These are phyloP conservation scores for Acronicta leporina DNA, from an alignment of 2,888 invertebrate species.

Conservation along the genomic window DNA sequence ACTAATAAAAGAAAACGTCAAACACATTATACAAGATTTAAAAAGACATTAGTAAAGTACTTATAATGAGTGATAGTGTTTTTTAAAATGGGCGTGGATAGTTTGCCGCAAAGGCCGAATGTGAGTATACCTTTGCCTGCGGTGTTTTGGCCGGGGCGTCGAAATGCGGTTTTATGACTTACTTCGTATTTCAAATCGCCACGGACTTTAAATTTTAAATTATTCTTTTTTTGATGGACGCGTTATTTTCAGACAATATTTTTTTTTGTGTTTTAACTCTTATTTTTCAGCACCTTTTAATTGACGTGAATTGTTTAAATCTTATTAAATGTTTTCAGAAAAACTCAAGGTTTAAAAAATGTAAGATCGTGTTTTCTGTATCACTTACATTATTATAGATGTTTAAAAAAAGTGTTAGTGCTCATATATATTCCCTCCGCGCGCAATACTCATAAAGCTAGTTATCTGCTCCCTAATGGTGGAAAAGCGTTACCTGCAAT, in stretches of 20 bases:
- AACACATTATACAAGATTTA: conserved; percentile 47
- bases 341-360: too few relatives aligned
- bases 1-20: conserved; percentile 44
- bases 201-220: conserved; percentile 17
- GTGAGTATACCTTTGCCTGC: conserved; percentile 64
- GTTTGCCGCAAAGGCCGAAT: conserved; percentile 69
- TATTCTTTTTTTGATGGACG: not conserved
- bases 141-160: conserved; percentile 31
- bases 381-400: too few relatives aligned
- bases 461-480: too few relatives aligned
- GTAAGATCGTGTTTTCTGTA: too few relatives aligned
- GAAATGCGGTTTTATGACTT: conserved; percentile 45
- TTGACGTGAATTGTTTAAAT: too few relatives aligned
- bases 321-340: too few relatives aligned
- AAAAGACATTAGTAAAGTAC: conserved; percentile 60
- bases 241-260: not conserved
- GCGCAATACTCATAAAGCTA: too few relatives aligned
- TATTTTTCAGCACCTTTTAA: too few relatives aligned
- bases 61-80: conserved; percentile 60
- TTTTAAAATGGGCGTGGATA: conserved; percentile 79
- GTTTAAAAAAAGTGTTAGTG: too few relatives aligned
- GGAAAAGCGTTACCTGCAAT: too few relatives aligned
- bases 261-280: too few relatives aligned
- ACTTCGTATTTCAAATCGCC: conserved; percentile 32
- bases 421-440: too few relatives aligned